Evolutionary conservation across 1,140 invertebrate genomes (phyloP), one percentile per base, ranked within the genome.

Genomic region (Ooceraea biroi): DNA sequence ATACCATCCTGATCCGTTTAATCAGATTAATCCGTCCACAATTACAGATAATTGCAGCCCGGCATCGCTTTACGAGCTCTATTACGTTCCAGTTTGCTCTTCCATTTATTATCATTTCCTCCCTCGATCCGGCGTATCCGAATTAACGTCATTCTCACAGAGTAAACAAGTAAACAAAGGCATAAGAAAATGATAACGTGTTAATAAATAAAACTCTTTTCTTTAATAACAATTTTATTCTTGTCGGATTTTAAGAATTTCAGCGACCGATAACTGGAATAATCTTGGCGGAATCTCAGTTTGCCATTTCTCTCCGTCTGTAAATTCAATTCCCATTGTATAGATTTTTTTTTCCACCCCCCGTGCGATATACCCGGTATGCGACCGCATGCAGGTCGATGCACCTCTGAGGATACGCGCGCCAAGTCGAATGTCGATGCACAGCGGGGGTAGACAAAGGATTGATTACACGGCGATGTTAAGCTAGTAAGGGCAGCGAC

Each of bases 11-110:
- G 77, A 87, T 71, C 80, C 61, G 25, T 58, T 63, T 89, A 87
- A 89, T 85, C 82, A 78, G 84, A 87, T 89, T 87, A 87, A 72
- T 80, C 78, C 36, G 66, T 14, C 61, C 8, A 83, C 73, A 84
- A 89, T 88, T 83, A 84, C 80, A 84, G 74, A 58, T 86, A 89
- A 89, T 89, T 84, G 84, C 63, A 82, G 44, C 57, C 78, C 80
- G 80, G 74, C 74, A 77, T 48, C 41, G 25, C 30, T 52, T 46
- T 41, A 71, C 82, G 80, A 85, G 12, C 44, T 80, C 63, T 57
- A 74, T 74, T 74, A 61, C 5, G 19, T 74, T 14, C 41, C 5
- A 48, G 22, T 48, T 61, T 58, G 25, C 60, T 61, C 55, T 27
- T 61, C 22, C 41, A 61, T 74, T 61, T 58, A 17, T 73, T 73